Conservation (phyloP, 2,888 invertebrate species). For the Cerastoderma edule region DNA sequence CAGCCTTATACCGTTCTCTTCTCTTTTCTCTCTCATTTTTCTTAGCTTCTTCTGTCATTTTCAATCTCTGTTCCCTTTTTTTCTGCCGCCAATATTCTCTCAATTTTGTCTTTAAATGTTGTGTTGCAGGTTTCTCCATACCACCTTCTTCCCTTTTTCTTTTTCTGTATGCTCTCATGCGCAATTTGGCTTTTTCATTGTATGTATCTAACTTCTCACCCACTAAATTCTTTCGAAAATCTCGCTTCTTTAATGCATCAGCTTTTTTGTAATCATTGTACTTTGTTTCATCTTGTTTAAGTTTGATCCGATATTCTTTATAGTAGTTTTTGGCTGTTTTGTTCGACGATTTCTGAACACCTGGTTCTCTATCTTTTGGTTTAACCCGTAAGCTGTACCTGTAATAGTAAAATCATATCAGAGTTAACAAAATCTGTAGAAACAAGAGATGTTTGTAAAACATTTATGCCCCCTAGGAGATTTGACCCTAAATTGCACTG, state of each 20-base stretch:
- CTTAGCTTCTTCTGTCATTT: slow-evolving; percentile 9
- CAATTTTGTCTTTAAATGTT: slow-evolving; percentile 18
- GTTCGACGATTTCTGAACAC: slow-evolving; percentile 2
- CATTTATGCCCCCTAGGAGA: too few species aligned
- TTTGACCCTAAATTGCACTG: too few species aligned
- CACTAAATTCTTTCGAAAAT: slow-evolving; percentile 1
- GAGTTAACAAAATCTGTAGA: too few species aligned
- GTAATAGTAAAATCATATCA: too few species aligned
- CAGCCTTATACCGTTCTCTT: slow-evolving; percentile 25
- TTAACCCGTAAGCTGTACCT: slow-evolving; percentile 22
- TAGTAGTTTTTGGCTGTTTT: slow-evolving; percentile 16
- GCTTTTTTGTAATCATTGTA: slow-evolving; percentile 20
- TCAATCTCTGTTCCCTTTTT: slow-evolving; percentile 25
- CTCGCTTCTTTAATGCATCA: slow-evolving; percentile 13
- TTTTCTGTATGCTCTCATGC: slow-evolving; percentile 26
- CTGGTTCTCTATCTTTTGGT: slow-evolving; percentile 17
- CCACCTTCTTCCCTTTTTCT: slow-evolving; percentile 10
- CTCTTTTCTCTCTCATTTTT: slow-evolving; percentile 8
- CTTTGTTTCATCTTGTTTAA: neutral
- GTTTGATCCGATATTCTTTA: slow-evolving; percentile 3
- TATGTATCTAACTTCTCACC: neutral
- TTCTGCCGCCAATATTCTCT: slow-evolving; percentile 21
- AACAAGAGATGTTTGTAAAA: too few species aligned
- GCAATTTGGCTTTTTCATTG: slow-evolving; percentile 21
- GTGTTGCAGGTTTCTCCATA: slow-evolving; percentile 19